phyloP scores from a whole-genome alignment of 2,113 vertebrate species.

The Cyphomyrus discorhynchus region DNA sequence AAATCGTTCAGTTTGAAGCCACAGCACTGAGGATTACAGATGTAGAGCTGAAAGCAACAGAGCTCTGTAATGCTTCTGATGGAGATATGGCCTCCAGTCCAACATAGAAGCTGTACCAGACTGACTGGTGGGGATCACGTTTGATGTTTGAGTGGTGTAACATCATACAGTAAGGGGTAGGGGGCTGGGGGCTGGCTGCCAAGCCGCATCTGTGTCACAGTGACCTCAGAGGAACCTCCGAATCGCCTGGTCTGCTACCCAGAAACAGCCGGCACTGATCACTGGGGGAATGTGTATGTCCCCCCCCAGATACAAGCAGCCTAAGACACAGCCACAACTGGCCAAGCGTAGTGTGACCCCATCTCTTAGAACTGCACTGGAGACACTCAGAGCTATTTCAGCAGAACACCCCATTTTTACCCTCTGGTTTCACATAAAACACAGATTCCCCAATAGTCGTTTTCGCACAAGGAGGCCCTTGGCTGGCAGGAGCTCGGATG shows the following conservation, averaged over 20 bases:
- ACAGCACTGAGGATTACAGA: not conserved
- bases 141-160: not conserved
- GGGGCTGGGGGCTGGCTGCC: not conserved
- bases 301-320: not conserved
- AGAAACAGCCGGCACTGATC: not conserved
- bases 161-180: not conserved
- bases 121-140: not conserved
- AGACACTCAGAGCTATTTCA: not conserved
- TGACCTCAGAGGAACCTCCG: not conserved
- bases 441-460: not conserved
- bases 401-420: not conserved
- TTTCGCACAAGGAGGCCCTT: not conserved
- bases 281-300: not conserved
- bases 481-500: not conserved
- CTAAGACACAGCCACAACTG: not conserved
- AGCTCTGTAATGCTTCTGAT: not conserved
- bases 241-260: not conserved
- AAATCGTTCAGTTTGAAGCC: not conserved
- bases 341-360: not conserved
- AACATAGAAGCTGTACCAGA: not conserved
- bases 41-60: not conserved
- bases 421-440: not conserved
- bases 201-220: not conserved
- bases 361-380: not conserved
- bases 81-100: not conserved